These are phyloP conservation scores for Henricia sp. DNA, from an alignment of 53 echinoderm and acorn worm species.

Conservation along the genomic window DNA sequence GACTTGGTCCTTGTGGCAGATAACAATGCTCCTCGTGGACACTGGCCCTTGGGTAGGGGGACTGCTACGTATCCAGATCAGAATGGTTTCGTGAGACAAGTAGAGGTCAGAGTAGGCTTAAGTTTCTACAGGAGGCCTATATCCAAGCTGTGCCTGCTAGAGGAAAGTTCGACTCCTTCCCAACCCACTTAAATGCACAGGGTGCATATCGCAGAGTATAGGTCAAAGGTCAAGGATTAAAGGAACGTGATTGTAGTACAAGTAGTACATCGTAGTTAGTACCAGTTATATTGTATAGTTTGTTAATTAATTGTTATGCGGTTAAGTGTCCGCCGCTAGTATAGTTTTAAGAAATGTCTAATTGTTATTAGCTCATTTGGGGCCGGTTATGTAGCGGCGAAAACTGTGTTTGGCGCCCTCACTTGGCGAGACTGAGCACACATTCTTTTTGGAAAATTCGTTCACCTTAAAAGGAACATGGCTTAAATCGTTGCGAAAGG, in stretches of 20 bases:
- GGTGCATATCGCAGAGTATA: neutral
- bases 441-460: too few relatives aligned
- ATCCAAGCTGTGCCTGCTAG: conserved; percentile 65
- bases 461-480: too few relatives aligned
- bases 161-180: neutral
- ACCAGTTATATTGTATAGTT: neutral
- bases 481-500: too few relatives aligned
- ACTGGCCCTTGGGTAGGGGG: conserved; percentile 57
- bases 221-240: neutral
- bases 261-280: neutral
- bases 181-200: neutral
- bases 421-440: too few relatives aligned
- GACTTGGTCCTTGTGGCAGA: conserved; percentile 70
- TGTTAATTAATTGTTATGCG: neutral
- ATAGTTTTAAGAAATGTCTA: neutral
- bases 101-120: conserved; percentile 59
- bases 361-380: conserved; percentile 13
- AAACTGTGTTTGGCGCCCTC: neutral
- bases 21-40: conserved; percentile 54
- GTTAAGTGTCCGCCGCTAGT: neutral
- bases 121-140: conserved; percentile 57
- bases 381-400: conserved; percentile 39
- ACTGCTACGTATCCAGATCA: conserved; percentile 56
- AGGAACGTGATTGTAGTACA: neutral
- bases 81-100: conserved; percentile 48